Conservation (phyloP, 2,113 vertebrate genomes). For the Catharus minimus region DNA sequence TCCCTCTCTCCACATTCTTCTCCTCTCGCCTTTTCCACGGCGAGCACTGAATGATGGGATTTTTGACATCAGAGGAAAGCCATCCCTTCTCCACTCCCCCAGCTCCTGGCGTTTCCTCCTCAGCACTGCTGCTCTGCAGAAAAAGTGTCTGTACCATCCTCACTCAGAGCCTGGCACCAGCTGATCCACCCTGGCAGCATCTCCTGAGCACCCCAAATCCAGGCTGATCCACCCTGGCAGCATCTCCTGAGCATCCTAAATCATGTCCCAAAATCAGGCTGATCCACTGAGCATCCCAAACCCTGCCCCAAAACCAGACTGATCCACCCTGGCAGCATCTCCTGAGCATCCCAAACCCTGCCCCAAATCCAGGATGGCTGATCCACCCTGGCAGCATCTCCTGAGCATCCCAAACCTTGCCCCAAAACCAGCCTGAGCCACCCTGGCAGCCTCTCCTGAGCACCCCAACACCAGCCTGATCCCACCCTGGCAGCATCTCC, state of each 20-base stretch:
- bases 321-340: too few species aligned
- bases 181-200: background rate
- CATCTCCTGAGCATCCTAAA: too few species aligned
- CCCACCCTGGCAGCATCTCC: background rate
- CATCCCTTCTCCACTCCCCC: slow-evolving; percentile 52
- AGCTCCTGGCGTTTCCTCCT: slow-evolving; percentile 45
- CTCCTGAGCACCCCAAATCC: background rate
- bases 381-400: too few species aligned
- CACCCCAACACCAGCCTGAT: background rate
- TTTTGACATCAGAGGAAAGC: slow-evolving; percentile 61
- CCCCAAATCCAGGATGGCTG: too few species aligned
- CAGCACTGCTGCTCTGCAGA: background rate
- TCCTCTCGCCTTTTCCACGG: slow-evolving; percentile 50
- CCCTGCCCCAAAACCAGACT: too few species aligned
- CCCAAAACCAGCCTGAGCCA: background rate
- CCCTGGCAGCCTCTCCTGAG: background rate
- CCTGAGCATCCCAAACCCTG: too few species aligned
- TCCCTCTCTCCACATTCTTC: slow-evolving; percentile 57
- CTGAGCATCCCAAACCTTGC: background rate
- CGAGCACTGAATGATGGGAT: slow-evolving; percentile 65
- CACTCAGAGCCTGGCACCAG: background rate
- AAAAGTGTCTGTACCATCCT: background rate
- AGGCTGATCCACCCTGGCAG: too few species aligned
- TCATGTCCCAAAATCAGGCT: too few species aligned
- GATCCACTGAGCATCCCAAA: too few species aligned